Evolutionary conservation across 2,888 invertebrate species (phyloP).

Genomic region (Lithophane leautieri): DNA sequence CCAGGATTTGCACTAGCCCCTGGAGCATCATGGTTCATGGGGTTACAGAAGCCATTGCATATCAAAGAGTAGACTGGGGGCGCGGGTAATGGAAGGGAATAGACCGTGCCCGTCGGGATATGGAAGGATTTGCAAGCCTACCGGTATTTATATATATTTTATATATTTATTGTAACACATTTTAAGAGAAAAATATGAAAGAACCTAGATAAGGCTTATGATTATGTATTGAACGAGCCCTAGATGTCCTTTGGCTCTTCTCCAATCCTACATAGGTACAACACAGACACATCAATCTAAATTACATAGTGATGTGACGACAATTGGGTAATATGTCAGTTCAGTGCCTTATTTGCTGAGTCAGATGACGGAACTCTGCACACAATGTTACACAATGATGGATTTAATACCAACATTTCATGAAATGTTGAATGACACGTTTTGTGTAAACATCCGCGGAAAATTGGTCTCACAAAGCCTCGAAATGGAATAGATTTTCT

Average conservation of each 20-base stretch:
- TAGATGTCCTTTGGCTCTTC: not conserved
- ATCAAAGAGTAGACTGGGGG: too few species aligned
- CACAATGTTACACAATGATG: conserved; percentile 31
- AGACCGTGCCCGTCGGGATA: too few species aligned
- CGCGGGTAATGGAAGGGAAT: too few species aligned
- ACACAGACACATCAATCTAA: not conserved
- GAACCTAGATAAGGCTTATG: too few species aligned
- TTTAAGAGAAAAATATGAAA: too few species aligned
- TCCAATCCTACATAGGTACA: not conserved
- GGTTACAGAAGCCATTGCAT: too few species aligned
- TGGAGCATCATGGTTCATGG: too few species aligned
- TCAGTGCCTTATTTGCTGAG: not conserved
- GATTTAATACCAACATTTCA: conserved; percentile 12
- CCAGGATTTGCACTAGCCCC: too few species aligned
- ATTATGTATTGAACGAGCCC: not conserved
- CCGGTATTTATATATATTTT: too few species aligned
- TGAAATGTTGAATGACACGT: conserved; percentile 2
- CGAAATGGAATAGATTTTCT: too few species aligned
- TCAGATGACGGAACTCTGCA: conserved; percentile 12
- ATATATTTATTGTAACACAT: too few species aligned
- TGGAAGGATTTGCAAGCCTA: too few species aligned
- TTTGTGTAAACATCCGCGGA: not conserved
- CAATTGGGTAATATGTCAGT: not conserved
- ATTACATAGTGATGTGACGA: not conserved
- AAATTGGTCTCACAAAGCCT: not conserved